Conservation (phyloP, 2,888 invertebrate species). For the Caenorhabditis sp. region DNA sequence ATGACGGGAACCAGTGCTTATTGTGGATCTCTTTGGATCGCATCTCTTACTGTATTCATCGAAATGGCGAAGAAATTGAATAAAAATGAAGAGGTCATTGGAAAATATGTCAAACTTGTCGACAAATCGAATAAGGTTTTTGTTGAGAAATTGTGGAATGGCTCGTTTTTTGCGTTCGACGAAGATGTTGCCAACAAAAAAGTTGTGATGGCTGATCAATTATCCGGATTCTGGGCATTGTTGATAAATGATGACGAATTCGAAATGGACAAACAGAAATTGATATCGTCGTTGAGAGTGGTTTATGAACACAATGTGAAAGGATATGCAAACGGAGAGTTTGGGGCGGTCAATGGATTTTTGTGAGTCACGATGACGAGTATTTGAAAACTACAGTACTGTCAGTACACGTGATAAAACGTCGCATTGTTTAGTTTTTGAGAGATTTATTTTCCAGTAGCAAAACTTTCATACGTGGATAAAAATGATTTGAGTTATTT, state of each 20-base stretch:
- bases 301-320: slow-evolving; percentile 85
- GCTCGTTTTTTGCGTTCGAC: slow-evolving; percentile 80
- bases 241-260: slow-evolving; percentile 67
- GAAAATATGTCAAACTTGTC: slow-evolving; percentile 34
- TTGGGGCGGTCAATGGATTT: slow-evolving; percentile 91
- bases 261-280: slow-evolving; percentile 36
- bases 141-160: slow-evolving; percentile 56
- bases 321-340: slow-evolving; percentile 80
- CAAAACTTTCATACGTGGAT: too few species aligned
- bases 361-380: too few species aligned
- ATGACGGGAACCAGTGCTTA: slow-evolving; percentile 91
- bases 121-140: slow-evolving; percentile 37
- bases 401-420: too few species aligned
- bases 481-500: too few species aligned
- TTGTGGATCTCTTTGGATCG: slow-evolving; percentile 89
- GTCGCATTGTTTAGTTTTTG: too few species aligned
- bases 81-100: slow-evolving; percentile 14
- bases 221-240: slow-evolving; percentile 89
- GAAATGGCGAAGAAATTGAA: slow-evolving; percentile 67
- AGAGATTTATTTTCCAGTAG: too few species aligned
- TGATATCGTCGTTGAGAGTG: slow-evolving; percentile 77
- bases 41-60: slow-evolving; percentile 74
- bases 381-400: too few species aligned
- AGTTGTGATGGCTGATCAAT: slow-evolving; percentile 89
- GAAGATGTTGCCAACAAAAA: slow-evolving; percentile 74